These are phyloP conservation scores for Dynastes tityus DNA, from an alignment of 2,888 invertebrate species.

Conservation along the genomic window DNA sequence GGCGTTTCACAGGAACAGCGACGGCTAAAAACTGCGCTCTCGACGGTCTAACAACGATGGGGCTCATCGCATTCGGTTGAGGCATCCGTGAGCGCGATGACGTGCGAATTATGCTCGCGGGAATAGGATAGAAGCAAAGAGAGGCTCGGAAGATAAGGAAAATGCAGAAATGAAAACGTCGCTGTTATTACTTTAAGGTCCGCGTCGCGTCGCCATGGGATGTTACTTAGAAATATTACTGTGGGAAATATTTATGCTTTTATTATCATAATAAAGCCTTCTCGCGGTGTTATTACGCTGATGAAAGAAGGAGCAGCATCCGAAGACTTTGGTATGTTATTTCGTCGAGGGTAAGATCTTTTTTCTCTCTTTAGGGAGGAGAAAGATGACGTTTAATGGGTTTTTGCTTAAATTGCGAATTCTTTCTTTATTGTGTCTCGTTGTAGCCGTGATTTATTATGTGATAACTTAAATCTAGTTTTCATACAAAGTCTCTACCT, in stretches of 20 bases:
- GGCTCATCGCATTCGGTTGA: neutral
- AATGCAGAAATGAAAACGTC: slow-evolving; percentile 17
- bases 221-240: slow-evolving; percentile 36
- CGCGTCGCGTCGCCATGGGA: neutral
- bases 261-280: slow-evolving; percentile 34
- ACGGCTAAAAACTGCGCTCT: no score
- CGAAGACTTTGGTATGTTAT: neutral
- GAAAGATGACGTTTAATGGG: neutral
- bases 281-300: slow-evolving; percentile 5
- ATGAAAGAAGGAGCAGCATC: neutral
- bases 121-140: slow-evolving; percentile 17
- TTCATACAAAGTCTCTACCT: no score
- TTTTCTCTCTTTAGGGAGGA: neutral
- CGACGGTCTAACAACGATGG: no score
- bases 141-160: neutral
- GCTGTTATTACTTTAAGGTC: slow-evolving; percentile 26
- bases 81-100: slow-evolving; percentile 20
- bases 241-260: slow-evolving; percentile 34
- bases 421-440: neutral
- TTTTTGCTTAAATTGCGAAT: slow-evolving; percentile 6
- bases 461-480: neutral
- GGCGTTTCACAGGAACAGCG: no score
- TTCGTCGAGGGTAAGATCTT: neutral
- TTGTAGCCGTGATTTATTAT: neutral
- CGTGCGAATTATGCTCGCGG: slow-evolving; percentile 22